Conservation (phyloP, 2,888 invertebrate species). For the Laspeyria flexula region DNA sequence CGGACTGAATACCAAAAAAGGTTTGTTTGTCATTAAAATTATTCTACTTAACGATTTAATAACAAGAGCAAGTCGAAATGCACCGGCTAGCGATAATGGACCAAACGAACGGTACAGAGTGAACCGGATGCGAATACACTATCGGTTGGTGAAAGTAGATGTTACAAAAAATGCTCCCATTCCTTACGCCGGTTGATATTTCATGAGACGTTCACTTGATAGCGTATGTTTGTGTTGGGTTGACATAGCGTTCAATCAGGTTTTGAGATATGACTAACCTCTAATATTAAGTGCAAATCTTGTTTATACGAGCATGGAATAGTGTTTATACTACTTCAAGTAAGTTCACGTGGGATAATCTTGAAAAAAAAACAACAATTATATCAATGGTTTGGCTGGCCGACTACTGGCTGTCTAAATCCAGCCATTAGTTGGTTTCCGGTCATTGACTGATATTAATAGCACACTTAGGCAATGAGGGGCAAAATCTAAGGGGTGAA, state of each 20-base stretch:
- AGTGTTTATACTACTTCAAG: no score
- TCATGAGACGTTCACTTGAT: slow-evolving; percentile 81
- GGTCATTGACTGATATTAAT: no score
- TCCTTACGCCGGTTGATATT: slow-evolving; percentile 80
- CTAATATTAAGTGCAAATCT: background rate
- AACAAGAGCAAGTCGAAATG: slow-evolving; percentile 51
- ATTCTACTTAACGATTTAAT: slow-evolving; percentile 20
- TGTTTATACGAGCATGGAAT: no score
- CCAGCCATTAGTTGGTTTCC: no score
- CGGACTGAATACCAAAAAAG: no score
- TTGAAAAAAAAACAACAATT: no score
- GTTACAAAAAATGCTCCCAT: slow-evolving; percentile 85
- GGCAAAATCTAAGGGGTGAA: no score
- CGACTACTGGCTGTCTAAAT: no score
- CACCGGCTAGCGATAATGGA: slow-evolving; percentile 61
- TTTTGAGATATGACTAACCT: slow-evolving; percentile 18
- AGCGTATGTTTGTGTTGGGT: slow-evolving; percentile 44
- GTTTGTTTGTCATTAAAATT: no score
- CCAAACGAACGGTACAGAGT: slow-evolving; percentile 71
- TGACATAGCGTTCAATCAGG: slow-evolving; percentile 32
- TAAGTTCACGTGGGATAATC: no score
- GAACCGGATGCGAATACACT: slow-evolving; percentile 82
- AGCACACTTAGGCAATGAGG: no score
- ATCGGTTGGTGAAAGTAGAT: slow-evolving; percentile 83
- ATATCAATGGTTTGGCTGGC: no score